Percentiles rank a stretch among this genome's conserved stretches.
These are phyloP conservation scores for Cynopterus sphinx DNA, from an alignment of 2,797 vertebrate species.

Conservation along the genomic window DNA sequence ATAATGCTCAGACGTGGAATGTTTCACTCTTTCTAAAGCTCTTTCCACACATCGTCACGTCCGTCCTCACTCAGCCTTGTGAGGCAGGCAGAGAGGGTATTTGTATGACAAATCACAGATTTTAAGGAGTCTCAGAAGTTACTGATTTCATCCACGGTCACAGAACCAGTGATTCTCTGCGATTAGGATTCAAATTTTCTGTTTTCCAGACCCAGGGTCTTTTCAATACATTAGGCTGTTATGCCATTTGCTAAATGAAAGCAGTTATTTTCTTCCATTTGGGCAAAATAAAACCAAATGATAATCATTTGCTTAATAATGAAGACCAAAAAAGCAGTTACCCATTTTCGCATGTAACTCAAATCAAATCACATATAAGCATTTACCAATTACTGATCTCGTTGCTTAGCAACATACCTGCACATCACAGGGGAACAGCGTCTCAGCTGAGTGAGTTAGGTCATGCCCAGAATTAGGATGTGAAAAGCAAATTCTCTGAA, in stretches of 20 bases:
- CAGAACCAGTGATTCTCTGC: neutral
- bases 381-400: conserved; percentile 74
- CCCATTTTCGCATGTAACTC: conserved; percentile 71
- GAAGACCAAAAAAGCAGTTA: conserved; percentile 65
- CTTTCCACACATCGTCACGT: neutral
- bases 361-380: conserved; percentile 79
- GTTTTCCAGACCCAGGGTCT: neutral
- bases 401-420: conserved; percentile 78
- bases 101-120: neutral
- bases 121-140: neutral
- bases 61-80: neutral
- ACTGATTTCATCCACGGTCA: neutral
- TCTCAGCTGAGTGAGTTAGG: conserved; percentile 26
- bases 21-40: neutral
- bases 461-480: conserved; percentile 61
- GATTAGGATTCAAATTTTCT: neutral
- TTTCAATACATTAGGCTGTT: neutral
- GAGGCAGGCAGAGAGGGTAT: neutral
- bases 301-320: conserved; percentile 71
- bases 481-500: conserved; percentile 56
- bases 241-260: conserved; percentile 58
- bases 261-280: conserved; percentile 56
- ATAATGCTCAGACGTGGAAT: neutral
- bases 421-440: conserved; percentile 48
- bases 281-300: conserved; percentile 77